Evolutionary conservation across 2,113 vertebrate species (phyloP).

Genomic region (Bambusicola thoracicus): DNA sequence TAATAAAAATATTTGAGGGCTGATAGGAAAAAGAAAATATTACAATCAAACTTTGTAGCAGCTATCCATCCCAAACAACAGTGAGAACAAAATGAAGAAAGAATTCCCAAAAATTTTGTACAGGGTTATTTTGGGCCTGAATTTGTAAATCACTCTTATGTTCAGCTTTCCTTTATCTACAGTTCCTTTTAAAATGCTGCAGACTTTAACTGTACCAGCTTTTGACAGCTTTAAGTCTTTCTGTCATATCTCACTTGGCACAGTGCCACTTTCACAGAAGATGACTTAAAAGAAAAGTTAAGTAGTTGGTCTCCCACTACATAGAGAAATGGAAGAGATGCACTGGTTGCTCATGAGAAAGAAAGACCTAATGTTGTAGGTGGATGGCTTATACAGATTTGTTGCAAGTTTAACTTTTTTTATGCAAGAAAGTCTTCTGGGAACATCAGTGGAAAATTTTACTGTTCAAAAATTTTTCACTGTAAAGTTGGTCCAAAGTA

Average conservation of each 20-base stretch:
- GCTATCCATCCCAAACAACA: background rate
- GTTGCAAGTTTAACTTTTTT: background rate
- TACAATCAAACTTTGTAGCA: background rate
- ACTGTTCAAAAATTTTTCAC: background rate
- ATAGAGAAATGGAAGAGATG: background rate
- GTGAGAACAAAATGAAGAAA: background rate
- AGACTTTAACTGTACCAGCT: background rate
- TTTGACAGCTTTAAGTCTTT: background rate
- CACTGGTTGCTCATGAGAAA: background rate
- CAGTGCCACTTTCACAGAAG: background rate
- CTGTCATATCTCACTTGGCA: background rate
- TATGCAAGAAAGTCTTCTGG: background rate
- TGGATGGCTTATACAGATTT: background rate
- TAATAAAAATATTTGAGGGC: background rate
- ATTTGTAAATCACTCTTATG: background rate
- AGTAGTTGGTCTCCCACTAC: background rate
- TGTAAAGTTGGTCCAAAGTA: background rate
- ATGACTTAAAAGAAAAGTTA: background rate
- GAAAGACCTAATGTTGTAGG: accelerated
- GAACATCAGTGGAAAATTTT: background rate
- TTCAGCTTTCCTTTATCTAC: background rate
- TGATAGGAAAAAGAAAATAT: background rate
- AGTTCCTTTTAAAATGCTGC: background rate
- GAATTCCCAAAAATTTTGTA: background rate
- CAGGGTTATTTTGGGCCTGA: background rate